Evolutionary conservation across 2,888 invertebrate genomes (phyloP), one percentile per base, ranked within the genome.

Genomic region (Erebia palarica): DNA sequence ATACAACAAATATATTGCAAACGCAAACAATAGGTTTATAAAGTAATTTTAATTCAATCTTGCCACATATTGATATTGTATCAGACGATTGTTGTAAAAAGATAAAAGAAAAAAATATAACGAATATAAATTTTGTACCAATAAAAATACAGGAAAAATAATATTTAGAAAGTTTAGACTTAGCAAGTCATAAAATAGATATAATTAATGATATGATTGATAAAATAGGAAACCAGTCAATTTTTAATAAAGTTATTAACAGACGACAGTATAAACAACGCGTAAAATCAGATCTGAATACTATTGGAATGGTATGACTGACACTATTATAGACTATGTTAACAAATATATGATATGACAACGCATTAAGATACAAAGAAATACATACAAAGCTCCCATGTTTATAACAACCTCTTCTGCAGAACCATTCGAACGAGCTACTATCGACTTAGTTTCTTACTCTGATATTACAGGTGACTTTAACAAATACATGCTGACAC

Each of bases 401-500:
- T 65, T 75, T 51, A 80, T 80, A 1, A 80, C 80, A 4, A 47
- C 75, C 8, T 78, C 79, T 1, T 75, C 79, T 0, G 78, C 79
- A 7, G 81, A 82, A 77, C 80, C 82, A 8, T 82, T 82, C 49
- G 80, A 82, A 76, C 72, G 80, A 21, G 78, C 83, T 7, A 77
- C 81, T 9, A 82, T 82, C 3, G 82, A 83, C 60, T 49, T 82
- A 68, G 82, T 83, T 0, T 82, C 82, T 0, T 83, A 82, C 64
- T 83, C 82, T 5, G 83, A 84, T 10, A 70, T 80, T 2, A 81
- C 75, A 42, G 51, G 51, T 51, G 51, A 51, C 51, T 51, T 3
- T 51, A 82, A 82, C 59, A 82, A 77, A 74, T 81, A 83, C 59
- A 71, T 82, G 8, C 61, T 82, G 7, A 82, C 80, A 1, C 60